Percentiles rank a stretch among this genome's conserved stretches.
Conservation (phyloP, 2,113 vertebrate species). For the Apodemus sylvaticus region DNA sequence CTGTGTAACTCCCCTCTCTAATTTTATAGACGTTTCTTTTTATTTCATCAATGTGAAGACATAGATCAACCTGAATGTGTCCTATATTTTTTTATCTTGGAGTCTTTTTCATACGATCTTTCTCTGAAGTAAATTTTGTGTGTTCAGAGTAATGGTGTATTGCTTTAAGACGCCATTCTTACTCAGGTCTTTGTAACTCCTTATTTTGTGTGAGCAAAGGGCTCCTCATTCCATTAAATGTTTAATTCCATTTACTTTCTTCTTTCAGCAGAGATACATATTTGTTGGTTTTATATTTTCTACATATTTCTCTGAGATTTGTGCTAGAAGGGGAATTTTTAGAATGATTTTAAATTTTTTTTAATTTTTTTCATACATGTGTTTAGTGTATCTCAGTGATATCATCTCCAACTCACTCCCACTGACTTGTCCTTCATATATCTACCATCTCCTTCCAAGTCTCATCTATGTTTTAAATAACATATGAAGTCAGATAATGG, state of each 20-base stretch:
- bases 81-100: background rate
- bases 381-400: background rate
- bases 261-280: background rate
- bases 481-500: background rate
- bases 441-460: background rate
- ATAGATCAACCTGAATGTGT: background rate
- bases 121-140: background rate
- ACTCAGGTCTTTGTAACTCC: background rate
- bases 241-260: background rate
- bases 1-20: background rate
- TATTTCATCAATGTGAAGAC: background rate
- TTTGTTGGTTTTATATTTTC: background rate
- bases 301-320: constrained; percentile 22
- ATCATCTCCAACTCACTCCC: no score
- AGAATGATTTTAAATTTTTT: background rate
- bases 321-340: background rate
- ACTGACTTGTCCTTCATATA: no score
- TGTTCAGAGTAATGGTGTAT: background rate
- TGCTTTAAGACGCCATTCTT: background rate
- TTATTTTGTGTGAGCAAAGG: background rate
- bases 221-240: background rate
- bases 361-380: background rate
- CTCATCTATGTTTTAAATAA: background rate
- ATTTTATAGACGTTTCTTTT: background rate
- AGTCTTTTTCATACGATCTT: constrained; percentile 17